Evolutionary conservation across 2,888 invertebrate genomes (phyloP), one percentile per base, ranked within the genome.

Genomic region (Agriopis leucophaearia): DNA sequence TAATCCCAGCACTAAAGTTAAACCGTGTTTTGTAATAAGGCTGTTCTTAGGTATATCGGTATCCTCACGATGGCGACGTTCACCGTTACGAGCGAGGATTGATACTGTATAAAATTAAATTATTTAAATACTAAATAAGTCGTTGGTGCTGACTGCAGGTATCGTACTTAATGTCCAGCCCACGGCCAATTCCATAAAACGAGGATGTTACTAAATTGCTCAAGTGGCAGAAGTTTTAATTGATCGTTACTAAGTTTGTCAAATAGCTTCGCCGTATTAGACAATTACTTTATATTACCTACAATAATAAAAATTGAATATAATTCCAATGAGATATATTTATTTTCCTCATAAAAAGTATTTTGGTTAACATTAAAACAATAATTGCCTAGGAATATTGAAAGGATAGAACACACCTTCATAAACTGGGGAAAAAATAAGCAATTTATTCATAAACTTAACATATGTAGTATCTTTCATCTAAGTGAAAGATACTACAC

Each of bases 401-500:
- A 35, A 35, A 35, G 6, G 13, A n/a, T 51, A 51, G 12, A 51
- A 51, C 35, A 13, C 13, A 51, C n/a, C 35, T 51, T 27, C 16
- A 16, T 3, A n/a, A 6, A n/a, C 2, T 35, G 27, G 35, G 13
- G n/a, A 51, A 51, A n/a, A 27, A 35, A 35, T 18, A 51, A 35
- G 27, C 35, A 51, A 50, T 35, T 50, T 51, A 51, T 51, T 35
- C 35, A 51, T 35, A 51, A 51, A 51, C 51, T 51, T 51, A 51
- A 51, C 51, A 51, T n/a, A n/a, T n/a, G n/a, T n/a, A n/a, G n/a
- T n/a, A n/a, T n/a, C n/a, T n/a, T n/a, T n/a, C n/a, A n/a, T n/a
- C n/a, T n/a, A n/a, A n/a, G n/a, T n/a, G n/a, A n/a, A n/a, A n/a
- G n/a, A n/a, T n/a, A n/a, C n/a, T n/a, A n/a, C n/a, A n/a, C n/a